Conservation (phyloP, 2,888 invertebrate species). For the Cephus nigrinus region DNA sequence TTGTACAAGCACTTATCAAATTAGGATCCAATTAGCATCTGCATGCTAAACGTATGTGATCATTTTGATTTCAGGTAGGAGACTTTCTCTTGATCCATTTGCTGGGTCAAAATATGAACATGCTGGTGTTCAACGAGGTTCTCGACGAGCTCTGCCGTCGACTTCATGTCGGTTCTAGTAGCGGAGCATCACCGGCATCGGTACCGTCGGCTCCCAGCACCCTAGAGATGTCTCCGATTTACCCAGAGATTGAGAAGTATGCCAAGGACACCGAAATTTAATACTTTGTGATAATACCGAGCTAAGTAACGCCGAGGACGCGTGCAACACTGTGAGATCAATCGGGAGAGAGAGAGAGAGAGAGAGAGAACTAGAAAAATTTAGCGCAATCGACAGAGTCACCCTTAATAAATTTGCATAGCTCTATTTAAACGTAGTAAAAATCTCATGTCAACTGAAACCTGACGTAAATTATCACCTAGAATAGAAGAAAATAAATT, state of each 20-base stretch:
- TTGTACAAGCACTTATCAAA: neutral
- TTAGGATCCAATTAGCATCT: neutral
- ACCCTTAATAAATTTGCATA: neutral
- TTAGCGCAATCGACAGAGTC: neutral
- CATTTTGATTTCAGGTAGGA: constrained; percentile 74
- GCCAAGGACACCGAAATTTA: constrained; percentile 88
- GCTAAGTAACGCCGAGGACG: neutral
- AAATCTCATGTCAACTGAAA: neutral
- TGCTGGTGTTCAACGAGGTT: constrained; percentile 83
- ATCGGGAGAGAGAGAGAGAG: constrained; percentile 14
- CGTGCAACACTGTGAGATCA: neutral
- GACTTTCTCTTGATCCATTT: constrained; percentile 87
- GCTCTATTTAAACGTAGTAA: neutral
- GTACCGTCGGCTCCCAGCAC: constrained; percentile 88
- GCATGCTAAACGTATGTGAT: neutral
- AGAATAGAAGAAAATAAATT: neutral
- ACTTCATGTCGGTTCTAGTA: constrained; percentile 78
- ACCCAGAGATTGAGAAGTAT: constrained; percentile 82
- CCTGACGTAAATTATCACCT: neutral
- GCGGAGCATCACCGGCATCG: constrained; percentile 65
- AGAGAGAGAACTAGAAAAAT: neutral
- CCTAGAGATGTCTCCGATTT: constrained; percentile 87
- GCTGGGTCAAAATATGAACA: constrained; percentile 87
- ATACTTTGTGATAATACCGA: constrained; percentile 46
- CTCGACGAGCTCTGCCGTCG: constrained; percentile 81